Conservation (phyloP, 2,888 invertebrate species). For the Pristionchus exspectatus region DNA sequence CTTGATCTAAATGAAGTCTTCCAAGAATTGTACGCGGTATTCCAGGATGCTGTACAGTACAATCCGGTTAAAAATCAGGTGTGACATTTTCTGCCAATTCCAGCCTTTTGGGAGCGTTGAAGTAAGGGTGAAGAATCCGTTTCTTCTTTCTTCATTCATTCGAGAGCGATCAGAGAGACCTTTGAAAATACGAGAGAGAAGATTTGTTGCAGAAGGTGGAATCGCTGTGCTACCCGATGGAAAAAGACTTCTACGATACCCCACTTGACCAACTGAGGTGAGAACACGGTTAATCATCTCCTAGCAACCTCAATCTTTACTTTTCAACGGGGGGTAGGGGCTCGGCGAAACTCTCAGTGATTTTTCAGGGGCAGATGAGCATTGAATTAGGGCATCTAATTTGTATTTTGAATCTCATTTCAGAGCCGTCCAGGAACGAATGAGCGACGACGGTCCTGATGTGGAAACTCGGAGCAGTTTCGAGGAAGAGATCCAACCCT, state of each 20-base stretch:
- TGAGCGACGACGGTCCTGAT: neutral
- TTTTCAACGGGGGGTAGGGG: too few relatives aligned
- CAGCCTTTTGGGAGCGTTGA: neutral
- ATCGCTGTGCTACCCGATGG: neutral
- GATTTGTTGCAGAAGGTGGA: neutral
- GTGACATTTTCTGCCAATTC: neutral
- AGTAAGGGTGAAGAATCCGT: too few relatives aligned
- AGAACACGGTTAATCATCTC: too few relatives aligned
- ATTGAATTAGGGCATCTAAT: neutral
- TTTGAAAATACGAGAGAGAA: neutral
- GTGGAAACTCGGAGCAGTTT: neutral
- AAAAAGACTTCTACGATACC: neutral
- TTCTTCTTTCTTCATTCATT: neutral
- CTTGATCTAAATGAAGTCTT: constrained; percentile 10
- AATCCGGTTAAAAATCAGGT: neutral
- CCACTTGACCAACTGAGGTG: neutral
- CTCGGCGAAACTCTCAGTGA: too few relatives aligned
- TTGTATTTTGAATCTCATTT: neutral
- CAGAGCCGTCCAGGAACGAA: neutral
- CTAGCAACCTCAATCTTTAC: too few relatives aligned
- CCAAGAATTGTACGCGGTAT: neutral
- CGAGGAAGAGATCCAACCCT: neutral
- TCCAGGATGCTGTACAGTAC: neutral
- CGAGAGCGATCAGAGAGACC: neutral
- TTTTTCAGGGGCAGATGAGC: too few relatives aligned